Base-by-base conservation (phyloP, 2,888 invertebrate genomes). In the Sphinx pinastri region DNA sequence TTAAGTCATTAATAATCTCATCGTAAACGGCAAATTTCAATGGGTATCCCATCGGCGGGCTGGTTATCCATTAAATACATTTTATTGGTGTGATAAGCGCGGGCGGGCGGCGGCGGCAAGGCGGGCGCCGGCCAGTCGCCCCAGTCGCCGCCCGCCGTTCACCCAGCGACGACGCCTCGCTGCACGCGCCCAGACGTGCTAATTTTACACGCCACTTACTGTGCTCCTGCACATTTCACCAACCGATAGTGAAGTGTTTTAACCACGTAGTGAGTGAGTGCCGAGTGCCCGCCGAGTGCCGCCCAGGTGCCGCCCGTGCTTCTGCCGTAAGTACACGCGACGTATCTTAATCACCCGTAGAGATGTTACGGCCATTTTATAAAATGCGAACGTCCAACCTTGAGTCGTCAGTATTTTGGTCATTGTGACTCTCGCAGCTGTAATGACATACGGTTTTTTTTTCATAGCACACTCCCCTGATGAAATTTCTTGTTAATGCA, bases 51-150 rank as follows among this genome's bases (percentile, higher is more conserved):
- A 90, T 89, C 86, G 84, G 80, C 84, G 84, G 55, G 81, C 81
- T 84, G 88, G 90, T 92, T 91, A 92, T 90, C 90, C 92, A 90
- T 92, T 90, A 92, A 90, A 93, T 92, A 89, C 89, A 92, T 92
- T 92, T 92, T 88, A 92, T 91, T 92, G 86, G 86, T 81, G 90
- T 92, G 92, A 92, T 91, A 91, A 91, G 85, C 84, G 91, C 79
- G 89, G 88, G 90, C 87, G 91, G 88, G 84, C 86, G 88, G 84
- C 85, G 86, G 91, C 87, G 83, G 84, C 75, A 77, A 75, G 87
- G 86, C 86, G 87, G 87, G 91, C 91, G 92, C 91, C 91, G 87
- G 76, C 83, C 82, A 85, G 91, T 82, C 91, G 90, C 87, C 89
- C 90, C 83, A 92, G 92, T 92, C 87, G 84, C 87, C 89, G 85